Evolutionary conservation across 2,888 invertebrate genomes (phyloP), one percentile per base, ranked within the genome.

Genomic region (Xylota sylvarum): DNA sequence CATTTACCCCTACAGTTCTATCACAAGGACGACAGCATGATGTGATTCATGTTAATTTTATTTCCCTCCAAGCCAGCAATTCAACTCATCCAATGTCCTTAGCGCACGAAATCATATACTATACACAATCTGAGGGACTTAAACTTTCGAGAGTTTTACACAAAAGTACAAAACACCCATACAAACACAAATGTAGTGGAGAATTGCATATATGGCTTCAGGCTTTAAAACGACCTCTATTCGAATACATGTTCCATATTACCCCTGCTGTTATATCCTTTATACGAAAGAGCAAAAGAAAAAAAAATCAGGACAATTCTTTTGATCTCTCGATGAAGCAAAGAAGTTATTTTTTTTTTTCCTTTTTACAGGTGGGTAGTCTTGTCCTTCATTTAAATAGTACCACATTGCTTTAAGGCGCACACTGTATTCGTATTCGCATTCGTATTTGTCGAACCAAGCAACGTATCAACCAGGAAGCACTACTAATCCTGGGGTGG

Each of bases 151-250:
- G 55, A 73, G 67, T 79, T 23, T 23, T 58, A 46, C 17, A 58
- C n/a, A 55, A 40, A 69, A 52, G 35, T 14, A 72, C 32, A 37
- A 58, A 67, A 37, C 30, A 50, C 5, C 30, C 35, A 58, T 35
- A 74, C n/a, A 70, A n/a, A 56, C 52, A 43, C 10, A 30, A 30
- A 35, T 32, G 35, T 48, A 60, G 32, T 48, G 27, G 32, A 52
- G 35, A 46, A 58, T 23, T 76, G 64, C 62, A 76, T 58, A 76
- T 58, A 80, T 23, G 43, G 70, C 86, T 77, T 46, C 12, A n/a
- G 86, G 86, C 40, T 56, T 10, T 30, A 14, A 72, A 82, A 69
- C 67, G 86, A 86, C 86, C 86, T 86, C 77, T 56, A 86, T 82
- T 73, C 67, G 40, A 52, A 77, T 62, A 40, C 27, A 58, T 30